Base-by-base conservation (phyloP, 2,797 vertebrate species). In the Oreochromis grahami region DNA sequence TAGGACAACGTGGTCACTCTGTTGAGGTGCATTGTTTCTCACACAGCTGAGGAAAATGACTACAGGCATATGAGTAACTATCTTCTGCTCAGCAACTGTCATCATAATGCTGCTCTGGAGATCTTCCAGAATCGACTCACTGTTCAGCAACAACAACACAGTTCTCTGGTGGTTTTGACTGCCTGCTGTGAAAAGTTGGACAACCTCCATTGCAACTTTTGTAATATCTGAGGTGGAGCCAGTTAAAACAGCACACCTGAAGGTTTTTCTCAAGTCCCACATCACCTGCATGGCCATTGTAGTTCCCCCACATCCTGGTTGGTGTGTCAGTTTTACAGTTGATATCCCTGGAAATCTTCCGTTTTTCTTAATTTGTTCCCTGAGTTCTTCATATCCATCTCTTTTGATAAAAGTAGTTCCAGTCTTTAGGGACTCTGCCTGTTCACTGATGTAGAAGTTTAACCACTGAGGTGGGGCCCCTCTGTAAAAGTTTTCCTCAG, bases 251-350 rank as follows among this genome's bases (percentile, higher is more conserved):
- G 89, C 91, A 48, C 92, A 78, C 24, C 82, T 88, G 12, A 90
- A 85, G 8, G 5, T 83, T 82, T 85, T 87, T n/a, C 79, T 74
- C 7, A 92, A 79, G n/a, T 91, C 84, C 92, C 93, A 94, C 48
- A 94, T 1, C 26, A 93, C 85, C 52, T 94, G 88, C 90, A 90
- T 92, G 77, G 88, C 92, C 77, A 93, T 10, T 7, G 93, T 94
- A 32, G 91, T 91, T 4, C 92, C 92, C 1, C 92, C 91, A 58
- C 91, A 15, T 45, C 93, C 90, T 60, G 83, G 79, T 19, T 92
- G 68, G 56, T 94, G 91, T 41, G 60, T 2, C 13, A 89, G 60
- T 36, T 83, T 76, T 21, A 87, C 43, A 2, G 19, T 3, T 26
- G 80, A 82, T 26, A 17, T 72, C 56, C 76, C 76, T 14, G 4